A percentile compares a stretch with the other conserved stretches of the same genome.
Conservation (phyloP, 2,888 invertebrate species). For the Acleris cristana region DNA sequence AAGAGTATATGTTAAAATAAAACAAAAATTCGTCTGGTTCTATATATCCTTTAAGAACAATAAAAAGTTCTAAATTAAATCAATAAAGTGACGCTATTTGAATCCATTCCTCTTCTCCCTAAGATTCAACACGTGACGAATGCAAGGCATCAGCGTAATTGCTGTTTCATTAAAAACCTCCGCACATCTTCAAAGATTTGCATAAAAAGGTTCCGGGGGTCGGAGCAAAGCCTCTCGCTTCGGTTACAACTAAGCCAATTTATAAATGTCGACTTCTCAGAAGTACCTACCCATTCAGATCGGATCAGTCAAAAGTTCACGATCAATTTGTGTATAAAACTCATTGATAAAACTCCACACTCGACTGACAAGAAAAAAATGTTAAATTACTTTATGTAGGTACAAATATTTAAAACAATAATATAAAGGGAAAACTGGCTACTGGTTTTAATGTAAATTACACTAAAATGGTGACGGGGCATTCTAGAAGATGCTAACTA, state of each 20-base stretch:
- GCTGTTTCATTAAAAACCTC: conserved; percentile 77
- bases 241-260: conserved; percentile 65
- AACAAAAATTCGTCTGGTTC: not conserved
- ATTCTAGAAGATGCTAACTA: too few species aligned
- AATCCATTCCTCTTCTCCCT: conserved; percentile 46
- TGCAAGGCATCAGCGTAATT: conserved; percentile 75
- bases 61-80: conserved; percentile 53
- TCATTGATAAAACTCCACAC: not conserved
- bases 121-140: conserved; percentile 60
- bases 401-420: too few species aligned
- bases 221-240: conserved; percentile 47
- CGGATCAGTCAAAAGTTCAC: conserved; percentile 42
- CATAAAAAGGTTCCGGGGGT: conserved; percentile 74
- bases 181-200: conserved; percentile 78
- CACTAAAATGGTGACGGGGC: too few species aligned
- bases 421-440: too few species aligned
- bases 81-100: conserved; percentile 60
- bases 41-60: not conserved
- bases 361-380: too few species aligned
- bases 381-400: too few species aligned
- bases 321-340: conserved; percentile 31
- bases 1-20: not conserved
- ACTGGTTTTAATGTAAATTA: too few species aligned
- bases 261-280: conserved; percentile 62
- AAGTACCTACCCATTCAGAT: conserved; percentile 55